Percentiles rank a stretch among this genome's conserved stretches.
Evolutionary conservation across 2,113 vertebrate genomes (phyloP).

Genomic region (Ptyas mucosa): DNA sequence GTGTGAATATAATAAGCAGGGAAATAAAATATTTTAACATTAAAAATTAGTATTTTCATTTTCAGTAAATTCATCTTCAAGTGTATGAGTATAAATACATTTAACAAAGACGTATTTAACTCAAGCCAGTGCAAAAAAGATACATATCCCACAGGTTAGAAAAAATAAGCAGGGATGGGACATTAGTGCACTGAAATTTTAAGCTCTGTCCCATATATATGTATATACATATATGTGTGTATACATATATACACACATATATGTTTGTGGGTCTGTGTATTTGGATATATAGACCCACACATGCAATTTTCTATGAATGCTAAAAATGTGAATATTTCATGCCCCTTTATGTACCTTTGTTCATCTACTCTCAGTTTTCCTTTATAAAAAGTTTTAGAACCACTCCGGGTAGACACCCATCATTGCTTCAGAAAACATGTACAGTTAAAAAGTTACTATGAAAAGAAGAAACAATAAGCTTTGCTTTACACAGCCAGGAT

Average conservation of each 20-base stretch:
- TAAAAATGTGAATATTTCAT: slow-evolving; percentile 20
- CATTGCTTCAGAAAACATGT: slow-evolving; percentile 33
- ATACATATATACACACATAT: not conserved
- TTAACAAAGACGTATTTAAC: slow-evolving; percentile 64
- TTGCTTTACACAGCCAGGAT: slow-evolving; percentile 30
- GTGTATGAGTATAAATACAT: slow-evolving; percentile 61
- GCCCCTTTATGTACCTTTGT: slow-evolving; percentile 8
- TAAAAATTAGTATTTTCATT: slow-evolving; percentile 39
- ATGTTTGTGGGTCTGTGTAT: not conserved
- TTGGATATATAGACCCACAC: slow-evolving; percentile 21
- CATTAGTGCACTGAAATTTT: slow-evolving; percentile 27
- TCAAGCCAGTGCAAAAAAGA: slow-evolving; percentile 71
- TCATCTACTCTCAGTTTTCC: slow-evolving; percentile 19
- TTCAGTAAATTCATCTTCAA: slow-evolving; percentile 59
- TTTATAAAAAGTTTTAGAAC: slow-evolving; percentile 42
- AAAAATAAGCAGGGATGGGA: slow-evolving; percentile 29
- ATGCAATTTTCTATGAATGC: slow-evolving; percentile 3
- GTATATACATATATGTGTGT: slow-evolving; percentile 17
- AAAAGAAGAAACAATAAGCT: slow-evolving; percentile 29
- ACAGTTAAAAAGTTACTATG: slow-evolving; percentile 11
- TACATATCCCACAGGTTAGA: slow-evolving; percentile 61
- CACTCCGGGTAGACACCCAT: slow-evolving; percentile 33
- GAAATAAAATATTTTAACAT: slow-evolving; percentile 46
- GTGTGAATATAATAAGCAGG: slow-evolving; percentile 48
- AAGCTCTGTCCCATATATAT: slow-evolving; percentile 26